phyloP scores from a whole-genome alignment of 2,888 invertebrate genomes.

The Drosophila kuntzei region DNA sequence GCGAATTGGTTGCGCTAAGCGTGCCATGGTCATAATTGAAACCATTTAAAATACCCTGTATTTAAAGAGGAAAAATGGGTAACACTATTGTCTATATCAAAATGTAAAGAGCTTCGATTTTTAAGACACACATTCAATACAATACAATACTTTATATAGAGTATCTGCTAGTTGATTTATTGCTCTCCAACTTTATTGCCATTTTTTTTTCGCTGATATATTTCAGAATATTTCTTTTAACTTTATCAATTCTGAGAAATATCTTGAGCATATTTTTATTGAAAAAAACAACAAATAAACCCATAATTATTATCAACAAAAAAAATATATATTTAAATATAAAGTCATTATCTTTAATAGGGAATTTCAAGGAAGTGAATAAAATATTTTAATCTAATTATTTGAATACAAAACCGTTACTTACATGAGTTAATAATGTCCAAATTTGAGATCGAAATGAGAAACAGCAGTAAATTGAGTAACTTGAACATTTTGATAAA shows the following conservation, averaged over 20 bases:
- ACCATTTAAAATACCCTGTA: slow-evolving; percentile 13
- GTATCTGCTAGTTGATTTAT: slow-evolving; percentile 1
- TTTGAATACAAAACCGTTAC: slow-evolving; percentile 27
- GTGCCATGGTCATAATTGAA: slow-evolving; percentile 43
- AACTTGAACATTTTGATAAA: slow-evolving; percentile 40
- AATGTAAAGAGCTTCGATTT: no score
- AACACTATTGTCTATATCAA: background rate
- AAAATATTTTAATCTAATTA: background rate
- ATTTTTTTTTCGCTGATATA: background rate
- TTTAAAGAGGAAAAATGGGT: background rate
- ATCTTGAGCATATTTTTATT: background rate
- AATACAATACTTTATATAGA: background rate
- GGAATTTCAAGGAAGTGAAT: slow-evolving; percentile 9
- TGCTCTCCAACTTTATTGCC: background rate
- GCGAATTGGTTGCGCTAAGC: slow-evolving; percentile 32
- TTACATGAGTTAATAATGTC: slow-evolving; percentile 39
- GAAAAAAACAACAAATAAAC: background rate
- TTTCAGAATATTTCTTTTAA: background rate
- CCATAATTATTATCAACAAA: background rate
- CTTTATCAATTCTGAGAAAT: slow-evolving; percentile 42
- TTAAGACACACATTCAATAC: no score
- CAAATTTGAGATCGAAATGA: slow-evolving; percentile 41
- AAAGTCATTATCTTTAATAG: slow-evolving; percentile 8
- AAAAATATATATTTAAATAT: background rate
- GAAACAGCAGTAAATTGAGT: slow-evolving; percentile 23